phyloP scores from a whole-genome alignment of 2,797 vertebrate species.

The Borostomias antarcticus region DNA sequence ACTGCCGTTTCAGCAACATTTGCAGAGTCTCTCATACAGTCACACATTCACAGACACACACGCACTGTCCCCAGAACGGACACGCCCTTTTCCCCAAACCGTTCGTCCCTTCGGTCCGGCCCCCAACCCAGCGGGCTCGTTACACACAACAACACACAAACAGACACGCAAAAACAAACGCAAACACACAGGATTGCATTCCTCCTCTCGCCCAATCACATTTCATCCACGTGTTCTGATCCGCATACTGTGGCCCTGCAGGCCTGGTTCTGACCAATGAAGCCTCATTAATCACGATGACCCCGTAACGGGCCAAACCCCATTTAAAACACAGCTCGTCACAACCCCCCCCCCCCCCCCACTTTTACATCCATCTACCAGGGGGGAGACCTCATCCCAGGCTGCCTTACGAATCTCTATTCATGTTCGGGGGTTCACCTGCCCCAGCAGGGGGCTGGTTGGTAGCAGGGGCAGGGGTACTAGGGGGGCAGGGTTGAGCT shows the following conservation, averaged over 20 bases:
- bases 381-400: no score
- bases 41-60: constrained; percentile 15
- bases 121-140: constrained; percentile 19
- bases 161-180: neutral
- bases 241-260: constrained; percentile 23
- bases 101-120: constrained; percentile 12
- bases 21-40: neutral
- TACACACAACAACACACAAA: constrained; percentile 15
- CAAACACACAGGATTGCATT: neutral
- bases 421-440: no score
- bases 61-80: constrained; percentile 26
- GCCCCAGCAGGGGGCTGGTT: no score
- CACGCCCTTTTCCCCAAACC: constrained; percentile 38
- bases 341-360: no score
- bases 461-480: no score
- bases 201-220: neutral
- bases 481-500: no score
- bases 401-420: no score
- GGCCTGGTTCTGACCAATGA: constrained; percentile 17
- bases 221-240: constrained; percentile 8
- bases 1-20: constrained; percentile 69
- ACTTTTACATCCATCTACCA: no score
- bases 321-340: no score
- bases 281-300: neutral
- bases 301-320: no score